Percentiles rank a stretch among this genome's conserved stretches.
Conservation (phyloP, 2,797 vertebrate genomes). For the Salmo trutta region DNA sequence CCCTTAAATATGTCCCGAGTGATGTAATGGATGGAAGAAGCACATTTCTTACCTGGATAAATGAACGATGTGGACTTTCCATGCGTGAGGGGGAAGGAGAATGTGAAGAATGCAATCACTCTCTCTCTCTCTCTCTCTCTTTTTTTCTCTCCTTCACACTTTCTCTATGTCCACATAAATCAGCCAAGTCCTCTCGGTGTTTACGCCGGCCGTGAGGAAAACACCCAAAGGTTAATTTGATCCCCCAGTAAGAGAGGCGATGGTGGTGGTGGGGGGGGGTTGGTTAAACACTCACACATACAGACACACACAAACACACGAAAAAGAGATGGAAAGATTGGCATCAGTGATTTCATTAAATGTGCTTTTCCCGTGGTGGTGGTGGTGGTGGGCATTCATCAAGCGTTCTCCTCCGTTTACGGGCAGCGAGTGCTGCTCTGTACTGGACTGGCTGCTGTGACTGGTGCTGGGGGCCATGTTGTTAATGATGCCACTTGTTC, state of each 20-base stretch:
- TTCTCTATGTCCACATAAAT: slow-evolving; percentile 45
- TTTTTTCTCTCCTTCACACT: not conserved
- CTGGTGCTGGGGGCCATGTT: not conserved
- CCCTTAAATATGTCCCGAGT: slow-evolving; percentile 43
- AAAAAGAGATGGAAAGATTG: not conserved
- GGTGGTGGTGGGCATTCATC: slow-evolving; percentile 14
- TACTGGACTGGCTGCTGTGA: not conserved
- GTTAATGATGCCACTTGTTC: not conserved
- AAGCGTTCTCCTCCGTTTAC: not conserved
- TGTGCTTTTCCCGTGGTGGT: not conserved
- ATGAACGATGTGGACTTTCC: slow-evolving; percentile 17
- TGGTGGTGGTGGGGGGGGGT: not conserved
- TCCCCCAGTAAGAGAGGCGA: slow-evolving; percentile 27
- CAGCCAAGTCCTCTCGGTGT: slow-evolving; percentile 41
- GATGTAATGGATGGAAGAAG: not conserved
- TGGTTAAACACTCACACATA: too few relatives aligned
- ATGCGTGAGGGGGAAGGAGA: not conserved
- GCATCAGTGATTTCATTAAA: slow-evolving; percentile 27
- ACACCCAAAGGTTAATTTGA: slow-evolving; percentile 56
- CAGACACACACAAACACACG: not conserved
- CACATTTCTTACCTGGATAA: slow-evolving; percentile 27
- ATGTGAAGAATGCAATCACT: slow-evolving; percentile 38
- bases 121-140: slow-evolving; percentile 13
- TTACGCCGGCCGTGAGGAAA: slow-evolving; percentile 41
- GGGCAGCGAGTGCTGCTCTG: not conserved